These are phyloP conservation scores for Channallabes apus DNA, from an alignment of 2,797 vertebrate species.

Conservation along the genomic window DNA sequence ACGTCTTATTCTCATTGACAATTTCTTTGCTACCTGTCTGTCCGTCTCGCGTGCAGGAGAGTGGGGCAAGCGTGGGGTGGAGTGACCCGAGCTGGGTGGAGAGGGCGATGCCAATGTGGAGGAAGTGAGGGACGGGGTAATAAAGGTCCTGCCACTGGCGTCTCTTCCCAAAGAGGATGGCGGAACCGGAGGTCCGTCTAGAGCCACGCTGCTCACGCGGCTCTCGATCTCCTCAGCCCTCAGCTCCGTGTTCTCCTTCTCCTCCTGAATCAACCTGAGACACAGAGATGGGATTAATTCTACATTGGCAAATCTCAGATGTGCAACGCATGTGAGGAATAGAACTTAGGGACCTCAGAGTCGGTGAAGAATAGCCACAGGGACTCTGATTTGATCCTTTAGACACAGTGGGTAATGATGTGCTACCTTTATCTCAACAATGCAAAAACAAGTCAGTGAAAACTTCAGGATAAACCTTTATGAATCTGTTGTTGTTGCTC, in stretches of 20 bases:
- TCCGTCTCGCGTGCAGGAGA: constrained; percentile 83
- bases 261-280: constrained; percentile 85
- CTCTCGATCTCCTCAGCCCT: constrained; percentile 87
- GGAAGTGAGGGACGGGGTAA: constrained; percentile 84
- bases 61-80: constrained; percentile 83
- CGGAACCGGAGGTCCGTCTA: constrained; percentile 75
- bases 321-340: background rate
- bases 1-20: background rate
- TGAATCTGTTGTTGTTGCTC: background rate
- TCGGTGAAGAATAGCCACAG: too few species aligned
- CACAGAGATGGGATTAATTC: background rate
- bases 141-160: constrained; percentile 76
- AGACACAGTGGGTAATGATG: too few species aligned
- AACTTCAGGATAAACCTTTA: background rate
- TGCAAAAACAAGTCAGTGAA: background rate
- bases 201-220: constrained; percentile 81
- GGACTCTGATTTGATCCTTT: too few species aligned
- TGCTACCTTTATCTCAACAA: background rate
- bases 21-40: constrained; percentile 67
- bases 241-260: constrained; percentile 88
- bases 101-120: constrained; percentile 87
- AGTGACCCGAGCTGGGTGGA: constrained; percentile 84
- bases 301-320: background rate
- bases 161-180: constrained; percentile 76
- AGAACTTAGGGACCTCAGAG: too few species aligned